phyloP scores from a whole-genome alignment of 2,888 invertebrate genomes.

The Archaeoteleia sp. region DNA sequence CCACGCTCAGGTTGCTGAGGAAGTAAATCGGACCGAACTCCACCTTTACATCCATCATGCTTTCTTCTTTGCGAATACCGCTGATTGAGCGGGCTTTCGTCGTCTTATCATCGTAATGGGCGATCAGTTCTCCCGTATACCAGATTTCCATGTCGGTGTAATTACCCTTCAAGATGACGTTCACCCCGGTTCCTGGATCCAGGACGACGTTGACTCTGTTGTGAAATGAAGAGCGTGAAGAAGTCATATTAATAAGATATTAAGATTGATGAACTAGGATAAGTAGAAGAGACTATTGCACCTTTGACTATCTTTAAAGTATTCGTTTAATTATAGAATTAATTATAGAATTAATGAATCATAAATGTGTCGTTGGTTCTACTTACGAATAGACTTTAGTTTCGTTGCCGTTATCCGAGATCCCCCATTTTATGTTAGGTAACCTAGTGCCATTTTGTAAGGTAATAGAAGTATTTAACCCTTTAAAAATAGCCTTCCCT shows the following conservation, averaged over 20 bases:
- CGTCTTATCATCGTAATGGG: conserved; percentile 81
- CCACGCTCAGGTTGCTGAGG: conserved; percentile 82
- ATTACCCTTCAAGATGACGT: conserved; percentile 86
- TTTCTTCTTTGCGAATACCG: conserved; percentile 81
- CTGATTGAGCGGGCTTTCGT: conserved; percentile 78
- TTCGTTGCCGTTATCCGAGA: conserved; percentile 76
- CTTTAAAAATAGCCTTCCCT: conserved; percentile 83
- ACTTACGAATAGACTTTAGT: conserved; percentile 77
- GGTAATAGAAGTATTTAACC: conserved; percentile 81
- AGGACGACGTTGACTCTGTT: conserved; percentile 80
- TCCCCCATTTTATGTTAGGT: conserved; percentile 84
- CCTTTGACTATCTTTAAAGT: too few relatives aligned
- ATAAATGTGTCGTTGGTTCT: conserved; percentile 1
- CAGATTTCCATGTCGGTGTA: conserved; percentile 84
- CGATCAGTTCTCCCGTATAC: conserved; percentile 83
- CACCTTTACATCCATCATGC: conserved; percentile 81
- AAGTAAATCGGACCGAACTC: conserved; percentile 87
- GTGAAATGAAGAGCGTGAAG: neutral
- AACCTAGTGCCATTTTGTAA: conserved; percentile 78
- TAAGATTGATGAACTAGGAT: too few relatives aligned
- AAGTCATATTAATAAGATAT: too few relatives aligned
- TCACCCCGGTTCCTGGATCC: conserved; percentile 87
- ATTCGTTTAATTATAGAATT: too few relatives aligned
- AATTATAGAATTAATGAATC: neutral
- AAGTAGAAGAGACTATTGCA: too few relatives aligned